These are phyloP conservation scores for Thymelicus lineola DNA, from an alignment of 2,888 invertebrate genomes.

Conservation along the genomic window DNA sequence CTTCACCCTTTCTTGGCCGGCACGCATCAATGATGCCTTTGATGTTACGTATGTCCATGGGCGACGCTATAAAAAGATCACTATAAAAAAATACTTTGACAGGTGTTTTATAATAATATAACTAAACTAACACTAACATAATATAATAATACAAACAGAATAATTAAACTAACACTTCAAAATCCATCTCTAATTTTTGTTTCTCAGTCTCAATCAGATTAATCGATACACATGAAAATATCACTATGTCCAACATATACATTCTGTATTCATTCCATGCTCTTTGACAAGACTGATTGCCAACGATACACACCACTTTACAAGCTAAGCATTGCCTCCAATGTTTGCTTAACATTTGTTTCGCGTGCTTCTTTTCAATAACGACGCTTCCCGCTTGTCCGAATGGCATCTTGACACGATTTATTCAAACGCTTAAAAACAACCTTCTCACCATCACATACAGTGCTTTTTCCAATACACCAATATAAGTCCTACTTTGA, in stretches of 20 bases:
- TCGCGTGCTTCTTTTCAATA: conserved; percentile 37
- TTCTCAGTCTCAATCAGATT: no score
- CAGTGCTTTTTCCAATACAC: conserved; percentile 10
- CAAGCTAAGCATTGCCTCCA: conserved; percentile 30
- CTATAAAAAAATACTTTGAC: no score
- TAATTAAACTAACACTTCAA: no score
- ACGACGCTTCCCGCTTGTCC: conserved; percentile 32
- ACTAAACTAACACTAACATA: no score
- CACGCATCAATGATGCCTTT: no score
- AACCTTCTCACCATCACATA: conserved; percentile 1
- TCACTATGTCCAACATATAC: background rate
- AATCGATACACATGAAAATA: no score
- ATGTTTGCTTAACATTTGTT: conserved; percentile 38
- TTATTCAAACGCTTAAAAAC: background rate
- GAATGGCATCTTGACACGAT: conserved; percentile 36
- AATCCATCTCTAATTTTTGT: no score
- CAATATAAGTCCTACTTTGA: background rate
- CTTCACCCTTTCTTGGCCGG: no score
- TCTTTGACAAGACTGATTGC: conserved; percentile 27
- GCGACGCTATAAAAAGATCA: no score
- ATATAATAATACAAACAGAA: no score
- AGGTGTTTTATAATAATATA: no score
- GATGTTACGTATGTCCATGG: no score
- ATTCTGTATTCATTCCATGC: conserved; percentile 3
- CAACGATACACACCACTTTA: conserved; percentile 29